Base-by-base conservation (phyloP, 2,797 vertebrate species). In the Falco cherrug region DNA sequence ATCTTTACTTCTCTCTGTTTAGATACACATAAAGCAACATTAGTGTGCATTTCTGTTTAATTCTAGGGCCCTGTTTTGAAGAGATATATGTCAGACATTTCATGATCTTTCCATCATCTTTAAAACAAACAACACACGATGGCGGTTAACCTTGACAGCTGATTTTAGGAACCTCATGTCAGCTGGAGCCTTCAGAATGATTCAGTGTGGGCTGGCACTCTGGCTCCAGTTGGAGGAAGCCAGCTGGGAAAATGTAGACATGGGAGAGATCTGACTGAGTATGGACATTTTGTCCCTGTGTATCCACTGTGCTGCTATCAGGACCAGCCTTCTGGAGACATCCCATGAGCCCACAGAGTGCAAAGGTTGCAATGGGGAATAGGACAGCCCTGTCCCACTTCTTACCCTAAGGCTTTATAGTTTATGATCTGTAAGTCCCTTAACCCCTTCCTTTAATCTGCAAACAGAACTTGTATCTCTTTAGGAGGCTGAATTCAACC, bases 301-400 rank as follows among this genome's bases (percentile, higher is more conserved):
- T 29, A 9, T 15, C 31, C 25, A 2, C 11, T 9, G 21, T 47
- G 43, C 57, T 41, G 19, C 57, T 26, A 16, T 4, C 28, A 24
- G 54, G 5, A 8, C 21, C 54, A 56, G 53, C 19, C 22, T 20
- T n/a, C 33, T 11, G 17, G 25, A 31, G 15, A 28, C 5, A 9
- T 86, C 47, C 19, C 35, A 39, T 13, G 12, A 70, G 25, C 29
- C 35, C 26, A 11, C 26, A 43, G 41, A 43, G 41, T 43, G 15
- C 41, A 9, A 4, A 64, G 53, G 17, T 2, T 43, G 31, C 8
- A 7, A 3, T 3, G 14, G 43, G 35, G 25, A 81, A 17, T 0
- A 0, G 14, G 53, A 24, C 29, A 37, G 3, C 2, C 20, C 29
- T 67, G 25, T 15, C 37, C 47, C 33, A 20, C 16, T 15, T 29